phyloP scores from a whole-genome alignment of 2,113 vertebrate genomes.

The Haplochromis vanheusdeni region DNA sequence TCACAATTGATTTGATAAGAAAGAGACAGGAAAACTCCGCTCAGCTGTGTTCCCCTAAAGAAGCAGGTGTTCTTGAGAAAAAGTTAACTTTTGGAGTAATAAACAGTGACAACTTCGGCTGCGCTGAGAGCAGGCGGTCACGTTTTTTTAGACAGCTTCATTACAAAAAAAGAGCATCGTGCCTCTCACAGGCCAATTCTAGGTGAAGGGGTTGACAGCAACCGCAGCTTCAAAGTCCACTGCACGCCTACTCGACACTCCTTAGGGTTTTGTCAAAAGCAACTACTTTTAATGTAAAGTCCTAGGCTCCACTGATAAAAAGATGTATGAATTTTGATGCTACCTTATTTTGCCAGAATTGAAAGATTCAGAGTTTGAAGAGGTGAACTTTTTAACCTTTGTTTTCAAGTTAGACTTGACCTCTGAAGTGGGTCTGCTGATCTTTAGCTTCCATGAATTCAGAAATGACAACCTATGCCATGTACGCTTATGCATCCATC shows the following conservation, averaged over 20 bases:
- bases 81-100: conserved; percentile 27
- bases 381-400: not conserved
- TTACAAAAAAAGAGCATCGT: conserved; percentile 3
- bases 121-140: not conserved
- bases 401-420: not conserved
- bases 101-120: not conserved
- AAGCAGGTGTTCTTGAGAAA: not conserved
- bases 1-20: not conserved
- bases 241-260: not conserved
- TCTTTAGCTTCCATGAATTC: not conserved
- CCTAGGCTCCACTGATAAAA: not conserved
- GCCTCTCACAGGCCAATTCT: conserved; percentile 17
- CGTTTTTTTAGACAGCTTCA: conserved; percentile 25
- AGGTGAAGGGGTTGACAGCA: conserved; percentile 36
- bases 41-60: not conserved
- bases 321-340: not conserved
- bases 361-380: not conserved
- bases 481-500: not conserved
- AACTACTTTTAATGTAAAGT: not conserved
- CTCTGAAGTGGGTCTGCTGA: not conserved
- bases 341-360: not conserved
- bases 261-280: not conserved
- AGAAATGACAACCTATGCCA: not conserved
- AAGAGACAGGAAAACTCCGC: not conserved
- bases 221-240: conserved; percentile 18